Evolutionary conservation across 92 coral and sea anemone species (phyloP).

Genomic region (Plumapathes pennacea): DNA sequence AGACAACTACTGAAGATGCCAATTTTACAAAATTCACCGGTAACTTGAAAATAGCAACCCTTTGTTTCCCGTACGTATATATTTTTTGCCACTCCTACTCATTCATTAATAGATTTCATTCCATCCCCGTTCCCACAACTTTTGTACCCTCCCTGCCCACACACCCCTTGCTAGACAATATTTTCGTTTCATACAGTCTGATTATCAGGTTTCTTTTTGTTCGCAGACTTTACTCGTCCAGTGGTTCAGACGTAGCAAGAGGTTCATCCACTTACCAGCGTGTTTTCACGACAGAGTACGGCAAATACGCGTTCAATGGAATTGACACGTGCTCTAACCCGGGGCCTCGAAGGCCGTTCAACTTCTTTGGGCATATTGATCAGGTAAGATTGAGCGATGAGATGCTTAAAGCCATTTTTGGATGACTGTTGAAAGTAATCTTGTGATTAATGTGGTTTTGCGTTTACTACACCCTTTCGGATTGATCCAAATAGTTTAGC

Average conservation of each 20-base stretch:
- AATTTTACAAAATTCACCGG: too few relatives aligned
- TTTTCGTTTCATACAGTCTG: background rate
- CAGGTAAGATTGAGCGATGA: conserved; percentile 45
- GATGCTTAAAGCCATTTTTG: background rate
- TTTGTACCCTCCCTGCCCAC: too few relatives aligned
- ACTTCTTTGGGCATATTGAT: conserved; percentile 91
- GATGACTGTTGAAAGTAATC: too few relatives aligned
- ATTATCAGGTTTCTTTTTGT: background rate
- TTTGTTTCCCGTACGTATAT: too few relatives aligned
- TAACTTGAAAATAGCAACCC: too few relatives aligned
- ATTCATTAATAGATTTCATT: too few relatives aligned
- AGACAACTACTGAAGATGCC: too few relatives aligned
- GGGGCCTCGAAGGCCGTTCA: conserved; percentile 92
- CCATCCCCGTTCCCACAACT: too few relatives aligned
- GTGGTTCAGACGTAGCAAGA: conserved; percentile 65
- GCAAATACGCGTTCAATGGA: conserved; percentile 89
- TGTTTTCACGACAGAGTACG: conserved; percentile 72
- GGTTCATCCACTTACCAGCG: conserved; percentile 84
- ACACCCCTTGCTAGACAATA: too few relatives aligned
- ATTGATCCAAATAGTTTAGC: background rate
- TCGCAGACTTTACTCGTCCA: conserved; percentile 72
- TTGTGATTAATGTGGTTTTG: too few relatives aligned
- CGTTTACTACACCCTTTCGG: background rate
- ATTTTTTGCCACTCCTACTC: too few relatives aligned
- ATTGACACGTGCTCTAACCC: conserved; percentile 83